These are phyloP conservation scores for Tenualosa thibaudeaui DNA, from an alignment of 2,797 vertebrate species.

Conservation along the genomic window DNA sequence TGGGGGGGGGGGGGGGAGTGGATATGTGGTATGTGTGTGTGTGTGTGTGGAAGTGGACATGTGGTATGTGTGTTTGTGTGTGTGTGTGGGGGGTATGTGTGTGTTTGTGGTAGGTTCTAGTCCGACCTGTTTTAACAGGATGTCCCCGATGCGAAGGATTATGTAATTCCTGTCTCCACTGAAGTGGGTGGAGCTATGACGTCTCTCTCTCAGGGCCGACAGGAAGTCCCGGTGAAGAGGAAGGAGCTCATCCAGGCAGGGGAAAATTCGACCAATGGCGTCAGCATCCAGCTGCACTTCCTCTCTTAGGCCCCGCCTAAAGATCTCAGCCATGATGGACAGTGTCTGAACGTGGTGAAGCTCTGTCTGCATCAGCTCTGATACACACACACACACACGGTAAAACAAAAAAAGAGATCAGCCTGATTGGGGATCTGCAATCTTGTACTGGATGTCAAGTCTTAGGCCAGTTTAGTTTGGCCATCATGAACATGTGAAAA, in stretches of 20 bases:
- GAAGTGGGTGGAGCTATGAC: conserved; percentile 73
- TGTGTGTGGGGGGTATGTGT: neutral
- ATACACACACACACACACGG: neutral
- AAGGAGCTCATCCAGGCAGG: conserved; percentile 90
- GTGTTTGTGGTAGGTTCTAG: neutral
- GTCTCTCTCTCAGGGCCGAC: conserved; percentile 82
- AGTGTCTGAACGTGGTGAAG: conserved; percentile 93
- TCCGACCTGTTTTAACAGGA: conserved; percentile 61
- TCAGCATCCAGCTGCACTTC: conserved; percentile 88
- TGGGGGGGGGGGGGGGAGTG: too few relatives aligned
- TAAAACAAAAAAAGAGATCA: too few relatives aligned
- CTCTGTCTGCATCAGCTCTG: conserved; percentile 98
- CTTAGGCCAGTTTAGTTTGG: too few relatives aligned
- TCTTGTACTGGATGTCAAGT: too few relatives aligned
- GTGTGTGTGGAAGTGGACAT: too few relatives aligned
- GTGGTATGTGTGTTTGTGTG: too few relatives aligned
- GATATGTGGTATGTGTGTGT: too few relatives aligned
- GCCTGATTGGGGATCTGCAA: too few relatives aligned
- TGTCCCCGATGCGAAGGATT: conserved; percentile 85
- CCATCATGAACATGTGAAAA: too few relatives aligned
- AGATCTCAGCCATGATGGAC: conserved; percentile 94
- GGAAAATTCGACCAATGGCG: conserved; percentile 88
- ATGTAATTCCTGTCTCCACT: conserved; percentile 85
- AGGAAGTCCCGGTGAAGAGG: conserved; percentile 87
- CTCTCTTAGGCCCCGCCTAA: conserved; percentile 90